Percentiles rank a stretch among this genome's conserved stretches.
phyloP scores from a whole-genome alignment of 1,140 invertebrate genomes.

The Monochamus saltuarius region DNA sequence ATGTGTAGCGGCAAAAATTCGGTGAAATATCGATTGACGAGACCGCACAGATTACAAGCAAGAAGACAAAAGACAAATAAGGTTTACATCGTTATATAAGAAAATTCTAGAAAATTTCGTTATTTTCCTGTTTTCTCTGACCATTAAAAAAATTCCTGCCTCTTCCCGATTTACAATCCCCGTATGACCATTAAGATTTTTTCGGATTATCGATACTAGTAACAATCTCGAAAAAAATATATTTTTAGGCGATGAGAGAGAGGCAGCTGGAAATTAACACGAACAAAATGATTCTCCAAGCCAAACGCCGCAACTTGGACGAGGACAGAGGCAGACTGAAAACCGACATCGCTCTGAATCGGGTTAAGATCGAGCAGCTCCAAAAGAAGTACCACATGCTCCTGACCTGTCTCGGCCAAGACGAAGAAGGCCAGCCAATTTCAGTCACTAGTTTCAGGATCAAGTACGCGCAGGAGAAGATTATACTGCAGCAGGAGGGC shows the following conservation, averaged over 20 bases:
- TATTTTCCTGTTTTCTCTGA: too few species aligned
- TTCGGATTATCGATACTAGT: too few species aligned
- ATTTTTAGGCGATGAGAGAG: slow-evolving; percentile 62
- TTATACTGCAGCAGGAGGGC: slow-evolving; percentile 67
- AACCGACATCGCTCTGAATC: slow-evolving; percentile 57
- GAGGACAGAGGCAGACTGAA: slow-evolving; percentile 62
- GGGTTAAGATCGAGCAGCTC: slow-evolving; percentile 61
- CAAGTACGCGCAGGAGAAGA: slow-evolving; percentile 68
- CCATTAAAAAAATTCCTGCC: too few species aligned
- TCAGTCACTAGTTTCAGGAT: slow-evolving; percentile 68
- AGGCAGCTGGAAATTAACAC: slow-evolving; percentile 61
- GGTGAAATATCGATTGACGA: too few species aligned
- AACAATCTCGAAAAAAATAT: neutral
- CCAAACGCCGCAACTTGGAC: slow-evolving; percentile 58
- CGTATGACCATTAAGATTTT: too few species aligned
- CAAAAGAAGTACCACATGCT: slow-evolving; percentile 53
- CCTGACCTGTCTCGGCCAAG: slow-evolving; percentile 53
- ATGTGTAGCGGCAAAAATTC: too few species aligned
- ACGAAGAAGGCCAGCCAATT: slow-evolving; percentile 60
- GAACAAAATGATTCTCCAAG: slow-evolving; percentile 59
- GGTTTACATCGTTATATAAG: too few species aligned
- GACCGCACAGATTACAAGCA: too few species aligned
- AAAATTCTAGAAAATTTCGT: too few species aligned
- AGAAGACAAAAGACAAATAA: too few species aligned
- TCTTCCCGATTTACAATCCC: too few species aligned